phyloP scores from a whole-genome alignment of 2,888 invertebrate species.

The Lycaena phlaeas region DNA sequence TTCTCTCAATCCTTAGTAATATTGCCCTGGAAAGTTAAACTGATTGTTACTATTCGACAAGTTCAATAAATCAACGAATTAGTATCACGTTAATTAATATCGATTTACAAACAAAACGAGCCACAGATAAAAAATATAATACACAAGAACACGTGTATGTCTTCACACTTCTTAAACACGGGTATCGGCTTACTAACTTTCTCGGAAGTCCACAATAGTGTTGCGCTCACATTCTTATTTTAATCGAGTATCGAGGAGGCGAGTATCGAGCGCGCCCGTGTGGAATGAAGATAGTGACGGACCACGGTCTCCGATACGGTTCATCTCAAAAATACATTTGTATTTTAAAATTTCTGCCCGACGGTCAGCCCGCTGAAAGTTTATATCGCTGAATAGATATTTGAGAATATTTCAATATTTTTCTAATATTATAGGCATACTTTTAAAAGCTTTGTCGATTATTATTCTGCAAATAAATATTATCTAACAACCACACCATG shows the following conservation, averaged over 20 bases:
- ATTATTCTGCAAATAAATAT: too few species aligned
- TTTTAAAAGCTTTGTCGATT: too few species aligned
- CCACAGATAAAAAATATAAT: constrained; percentile 11
- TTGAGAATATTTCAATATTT: constrained; percentile 2
- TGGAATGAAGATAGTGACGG: constrained; percentile 66
- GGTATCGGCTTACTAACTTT: constrained; percentile 36
- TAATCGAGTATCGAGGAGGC: constrained; percentile 58
- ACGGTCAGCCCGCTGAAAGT: constrained; percentile 20
- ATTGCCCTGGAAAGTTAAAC: too few species aligned
- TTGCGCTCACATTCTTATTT: constrained; percentile 61
- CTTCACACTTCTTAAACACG: constrained; percentile 27
- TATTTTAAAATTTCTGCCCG: constrained; percentile 49
- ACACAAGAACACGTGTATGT: constrained; percentile 17
- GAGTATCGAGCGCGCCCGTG: constrained; percentile 54
- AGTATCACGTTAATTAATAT: background rate
- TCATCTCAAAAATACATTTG: constrained; percentile 47
- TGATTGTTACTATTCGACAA: too few species aligned
- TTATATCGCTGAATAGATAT: constrained; percentile 5
- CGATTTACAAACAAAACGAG: background rate
- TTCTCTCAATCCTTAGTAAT: too few species aligned
- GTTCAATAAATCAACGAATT: too few species aligned
- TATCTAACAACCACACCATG: too few species aligned
- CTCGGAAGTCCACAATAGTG: constrained; percentile 47
- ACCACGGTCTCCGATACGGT: constrained; percentile 48
- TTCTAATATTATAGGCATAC: too few species aligned